These are phyloP conservation scores for Melanophora roralis DNA, from an alignment of 2,888 invertebrate species.

Conservation along the genomic window DNA sequence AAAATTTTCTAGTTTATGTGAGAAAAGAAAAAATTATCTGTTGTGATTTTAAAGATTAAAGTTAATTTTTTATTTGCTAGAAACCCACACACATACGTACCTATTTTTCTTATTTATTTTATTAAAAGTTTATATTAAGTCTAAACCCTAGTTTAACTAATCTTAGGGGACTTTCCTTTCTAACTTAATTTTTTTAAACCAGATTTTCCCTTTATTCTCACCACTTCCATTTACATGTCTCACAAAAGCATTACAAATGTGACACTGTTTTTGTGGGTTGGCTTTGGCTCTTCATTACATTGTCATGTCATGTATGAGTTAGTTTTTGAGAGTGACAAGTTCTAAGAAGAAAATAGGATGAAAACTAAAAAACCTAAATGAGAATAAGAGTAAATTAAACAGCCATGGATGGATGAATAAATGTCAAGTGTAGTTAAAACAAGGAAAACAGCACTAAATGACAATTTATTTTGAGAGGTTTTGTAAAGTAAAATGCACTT, in stretches of 20 bases:
- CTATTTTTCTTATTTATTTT: no score
- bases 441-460: slow-evolving; percentile 66
- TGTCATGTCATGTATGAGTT: slow-evolving; percentile 23
- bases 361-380: not conserved
- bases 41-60: no score
- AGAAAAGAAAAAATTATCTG: no score
- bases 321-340: not conserved
- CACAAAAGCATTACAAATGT: not conserved
- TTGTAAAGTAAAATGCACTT: not conserved
- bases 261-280: not conserved
- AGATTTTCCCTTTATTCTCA: not conserved
- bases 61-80: no score
- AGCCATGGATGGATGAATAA: slow-evolving; percentile 68
- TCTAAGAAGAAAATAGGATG: not conserved
- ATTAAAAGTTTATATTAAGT: no score
- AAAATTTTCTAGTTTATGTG: no score
- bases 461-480: slow-evolving; percentile 65
- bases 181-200: not conserved
- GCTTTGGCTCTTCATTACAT: slow-evolving; percentile 5
- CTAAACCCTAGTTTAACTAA: no score
- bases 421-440: slow-evolving; percentile 66
- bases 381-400: slow-evolving; percentile 1
- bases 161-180: no score
- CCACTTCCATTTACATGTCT: not conserved
- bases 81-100: no score